Evolutionary conservation across 2,888 invertebrate genomes (phyloP), one percentile per base, ranked within the genome.

Genomic region (Ectemnius continuus): DNA sequence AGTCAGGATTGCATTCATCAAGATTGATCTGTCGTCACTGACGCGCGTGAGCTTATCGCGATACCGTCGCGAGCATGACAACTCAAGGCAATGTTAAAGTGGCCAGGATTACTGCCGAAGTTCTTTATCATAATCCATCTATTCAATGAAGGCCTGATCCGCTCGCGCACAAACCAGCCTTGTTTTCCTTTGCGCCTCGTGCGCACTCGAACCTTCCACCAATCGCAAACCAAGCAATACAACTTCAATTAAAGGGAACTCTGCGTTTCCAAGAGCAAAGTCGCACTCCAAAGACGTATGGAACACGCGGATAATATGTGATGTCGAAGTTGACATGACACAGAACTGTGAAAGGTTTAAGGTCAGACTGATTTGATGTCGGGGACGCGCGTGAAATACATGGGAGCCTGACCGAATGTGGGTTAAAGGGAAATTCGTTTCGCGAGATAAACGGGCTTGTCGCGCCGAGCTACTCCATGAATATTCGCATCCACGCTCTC

Each of bases 381-480:
- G 11, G 23, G 8, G 26, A 16, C 60, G n/a, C n/a, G 18, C 16
- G 26, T 26, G 61, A 64, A 67, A 74, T 18, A 56, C 69, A 76
- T 28, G 73, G 63, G 47, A n/a, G n/a, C 36, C 57, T 20, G 52
- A 66, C 59, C 56, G 71, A 46, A 79, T 69, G 46, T 75, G 59
- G 75, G 79, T 75, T 78, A 73, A 64, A 36, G 65, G 47, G 75
- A 70, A 77, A 79, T 75, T 78, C 59, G 68, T 75, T 73, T 48
- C 66, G 20, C 45, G 68, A 66, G 70, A 79, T 71, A 66, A 78
- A 79, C 71, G 78, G 64, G 63, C 61, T 16, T 56, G 67, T 61
- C 64, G 69, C 64, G 61, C 36, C 63, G 36, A 36, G 36, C 36
- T 36, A 5, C 36, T 45, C 59, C 63, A 61, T 71, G 78, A 77